Percentiles rank a stretch among this genome's conserved stretches.
Evolutionary conservation across 2,888 invertebrate species (phyloP).

Genomic region (Tenthredo notha): DNA sequence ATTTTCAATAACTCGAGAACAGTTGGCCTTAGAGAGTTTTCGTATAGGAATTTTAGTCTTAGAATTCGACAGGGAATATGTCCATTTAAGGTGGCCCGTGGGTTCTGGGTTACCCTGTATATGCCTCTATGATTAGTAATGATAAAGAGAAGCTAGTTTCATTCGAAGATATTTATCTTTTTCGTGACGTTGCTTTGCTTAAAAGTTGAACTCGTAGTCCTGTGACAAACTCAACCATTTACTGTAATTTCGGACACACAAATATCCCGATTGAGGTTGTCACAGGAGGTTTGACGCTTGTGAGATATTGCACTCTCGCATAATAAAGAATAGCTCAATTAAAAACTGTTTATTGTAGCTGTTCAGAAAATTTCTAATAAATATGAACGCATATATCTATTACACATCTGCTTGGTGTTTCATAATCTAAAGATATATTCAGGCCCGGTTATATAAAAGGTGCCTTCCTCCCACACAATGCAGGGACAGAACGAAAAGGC

Average conservation of each 20-base stretch:
- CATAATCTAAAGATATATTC: constrained; percentile 7
- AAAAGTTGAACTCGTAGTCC: neutral
- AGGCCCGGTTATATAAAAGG: neutral
- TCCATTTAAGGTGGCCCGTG: too few species aligned
- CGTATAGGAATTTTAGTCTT: too few species aligned
- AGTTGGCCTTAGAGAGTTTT: too few species aligned
- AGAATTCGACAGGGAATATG: too few species aligned
- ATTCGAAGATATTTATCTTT: too few species aligned
- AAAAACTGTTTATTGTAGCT: neutral
- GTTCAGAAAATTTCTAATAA: neutral
- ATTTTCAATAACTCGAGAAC: too few species aligned
- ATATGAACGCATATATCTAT: neutral
- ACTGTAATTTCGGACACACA: neutral
- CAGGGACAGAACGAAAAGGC: neutral
- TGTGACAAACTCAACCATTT: neutral
- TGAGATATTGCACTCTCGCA: neutral
- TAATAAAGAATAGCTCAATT: neutral
- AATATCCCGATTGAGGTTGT: neutral
- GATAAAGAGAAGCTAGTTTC: neutral
- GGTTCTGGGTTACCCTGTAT: too few species aligned
- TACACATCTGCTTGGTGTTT: neutral
- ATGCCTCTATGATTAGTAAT: neutral
- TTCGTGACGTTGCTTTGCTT: too few species aligned
- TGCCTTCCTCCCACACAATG: neutral
- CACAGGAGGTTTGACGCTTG: neutral